phyloP scores from a whole-genome alignment of 2,888 invertebrate species.

The Amphipoea oculea region DNA sequence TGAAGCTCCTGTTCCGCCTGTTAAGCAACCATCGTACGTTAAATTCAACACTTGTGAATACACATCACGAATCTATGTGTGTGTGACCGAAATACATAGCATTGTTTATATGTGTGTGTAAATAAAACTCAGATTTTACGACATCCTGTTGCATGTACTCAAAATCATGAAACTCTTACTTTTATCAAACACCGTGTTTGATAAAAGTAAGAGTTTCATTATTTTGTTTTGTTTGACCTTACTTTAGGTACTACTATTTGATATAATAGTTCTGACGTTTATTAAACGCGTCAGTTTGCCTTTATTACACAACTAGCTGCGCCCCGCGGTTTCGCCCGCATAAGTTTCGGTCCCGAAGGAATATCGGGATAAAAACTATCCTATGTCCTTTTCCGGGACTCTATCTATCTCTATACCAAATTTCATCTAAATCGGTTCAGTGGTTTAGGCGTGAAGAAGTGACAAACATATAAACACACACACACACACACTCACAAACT shows the following conservation, averaged over 20 bases:
- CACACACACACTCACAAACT: too few species aligned
- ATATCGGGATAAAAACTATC: too few species aligned
- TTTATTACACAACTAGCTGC: neutral
- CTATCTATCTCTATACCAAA: too few species aligned
- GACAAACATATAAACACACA: too few species aligned
- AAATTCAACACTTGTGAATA: constrained; percentile 23
- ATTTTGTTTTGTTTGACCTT: constrained; percentile 11
- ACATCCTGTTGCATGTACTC: constrained; percentile 55
- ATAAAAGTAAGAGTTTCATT: constrained; percentile 60
- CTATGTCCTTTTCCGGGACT: too few species aligned
- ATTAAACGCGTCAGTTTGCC: neutral
- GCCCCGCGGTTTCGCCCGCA: too few species aligned
- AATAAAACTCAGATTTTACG: constrained; percentile 52
- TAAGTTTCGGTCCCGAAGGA: too few species aligned
- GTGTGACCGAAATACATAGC: constrained; percentile 34
- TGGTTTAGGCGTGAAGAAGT: too few species aligned
- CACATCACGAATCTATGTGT: constrained; percentile 39
- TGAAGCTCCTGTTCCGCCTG: constrained; percentile 18
- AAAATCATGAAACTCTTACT: neutral
- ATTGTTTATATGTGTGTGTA: constrained; percentile 17
- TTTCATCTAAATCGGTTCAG: too few species aligned
- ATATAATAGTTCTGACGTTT: neutral
- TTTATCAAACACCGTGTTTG: constrained; percentile 1
- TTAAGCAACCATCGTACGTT: constrained; percentile 12
- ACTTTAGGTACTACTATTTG: neutral